phyloP scores from a whole-genome alignment of 2,797 vertebrate genomes.

The Enteromius viviparus region DNA sequence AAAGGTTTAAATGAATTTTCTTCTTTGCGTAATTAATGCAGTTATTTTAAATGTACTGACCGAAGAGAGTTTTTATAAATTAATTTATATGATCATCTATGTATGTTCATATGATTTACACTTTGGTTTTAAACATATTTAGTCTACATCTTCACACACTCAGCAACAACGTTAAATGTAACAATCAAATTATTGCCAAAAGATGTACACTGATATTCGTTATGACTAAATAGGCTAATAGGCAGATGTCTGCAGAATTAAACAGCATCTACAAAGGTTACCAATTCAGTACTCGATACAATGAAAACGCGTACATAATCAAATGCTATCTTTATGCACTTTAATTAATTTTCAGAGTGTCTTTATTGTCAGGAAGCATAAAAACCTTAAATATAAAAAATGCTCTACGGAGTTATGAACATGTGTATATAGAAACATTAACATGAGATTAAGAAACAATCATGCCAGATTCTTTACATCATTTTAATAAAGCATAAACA shows the following conservation, averaged over 20 bases:
- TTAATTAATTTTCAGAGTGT: background rate
- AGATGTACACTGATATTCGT: background rate
- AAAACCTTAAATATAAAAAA: background rate
- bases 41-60: background rate
- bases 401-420: background rate
- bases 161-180: background rate
- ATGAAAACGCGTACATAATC: background rate
- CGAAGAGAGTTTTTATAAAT: background rate
- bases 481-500: background rate
- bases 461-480: background rate
- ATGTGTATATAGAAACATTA: background rate
- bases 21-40: background rate
- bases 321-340: background rate
- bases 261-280: background rate
- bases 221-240: background rate
- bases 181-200: background rate
- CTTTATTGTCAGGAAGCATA: background rate
- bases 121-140: background rate
- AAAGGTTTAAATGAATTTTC: background rate
- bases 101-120: background rate
- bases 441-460: background rate
- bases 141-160: background rate
- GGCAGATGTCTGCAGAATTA: background rate
- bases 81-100: background rate
- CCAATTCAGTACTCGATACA: background rate